Base-by-base conservation (phyloP, 2,797 vertebrate genomes). In the Gymnocypris eckloni region DNA sequence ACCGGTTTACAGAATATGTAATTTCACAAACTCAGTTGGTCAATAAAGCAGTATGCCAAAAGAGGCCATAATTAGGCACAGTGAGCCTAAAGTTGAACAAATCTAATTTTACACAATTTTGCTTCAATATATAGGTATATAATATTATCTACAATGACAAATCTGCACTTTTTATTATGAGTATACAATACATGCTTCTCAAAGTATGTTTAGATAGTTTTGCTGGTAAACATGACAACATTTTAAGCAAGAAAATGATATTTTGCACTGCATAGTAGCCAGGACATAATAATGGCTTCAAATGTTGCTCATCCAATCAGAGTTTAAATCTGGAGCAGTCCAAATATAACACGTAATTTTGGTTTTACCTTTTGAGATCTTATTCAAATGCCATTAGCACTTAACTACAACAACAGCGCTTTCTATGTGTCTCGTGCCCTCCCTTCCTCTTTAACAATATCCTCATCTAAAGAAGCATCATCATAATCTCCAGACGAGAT, bases 401-500 rank as follows among this genome's bases (percentile, higher is more conserved):
- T 91, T 93, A 88, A 93, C 90, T 93, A 93, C 93, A 89, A 88
- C 64, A 86, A 87, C 85, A 87, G 72, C 64, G 79, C 79, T 91
- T 89, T 71, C 37, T 13, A 13, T n/a, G 87, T 90, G 88, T 52
- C 45, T 91, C 80, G 79, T 73, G 86, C 43, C 50, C 39, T 70
- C 18, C 50, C 50, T 33, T 20, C 80, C 45, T 77, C 28, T 73
- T 45, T 39, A 45, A 79, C 81, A 90, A 72, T 90, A 91, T 66
- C 86, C 93, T 92, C 89, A 92, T 87, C 91, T 91, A 89, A 90
- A 94, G 90, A 90, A 92, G 93, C 92, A 93, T 95, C 93, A 95
- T 95, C 93, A 92, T 93, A 93, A 93, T 94, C 92, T 92, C 90
- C 87, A 89, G 93, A 93, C 89, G 92, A 93, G 95, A 95, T 95